Base-by-base conservation (phyloP, 2,113 vertebrate genomes). In the Nerophis lumbriciformis region DNA sequence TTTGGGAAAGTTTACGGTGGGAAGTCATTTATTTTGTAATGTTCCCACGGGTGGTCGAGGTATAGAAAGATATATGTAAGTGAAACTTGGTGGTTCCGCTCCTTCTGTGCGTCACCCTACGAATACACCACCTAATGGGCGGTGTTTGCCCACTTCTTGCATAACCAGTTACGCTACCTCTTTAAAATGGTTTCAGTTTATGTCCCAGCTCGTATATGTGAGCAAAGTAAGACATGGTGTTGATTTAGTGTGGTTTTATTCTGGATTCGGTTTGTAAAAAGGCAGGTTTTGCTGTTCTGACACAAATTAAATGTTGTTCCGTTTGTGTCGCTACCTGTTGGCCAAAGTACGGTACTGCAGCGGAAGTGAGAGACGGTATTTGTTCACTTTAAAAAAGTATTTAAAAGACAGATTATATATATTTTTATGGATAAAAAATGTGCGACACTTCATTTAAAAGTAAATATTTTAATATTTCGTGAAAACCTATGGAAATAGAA, bases 41-140 rank as follows among this genome's bases (percentile, higher is more conserved):
- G 7, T 53, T 42, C 10, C 16, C 14, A 37, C n/a, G 6, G 59
- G 13, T 8, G 14, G 8, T 1, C 14, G 7, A 14, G 11, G 0
- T 1, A 19, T 53, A 45, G 2, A 45, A 19, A 0, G 15, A 37
- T 37, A 7, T 7, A 7, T 38, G 37, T 28, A 19, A 6, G 12
- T 54, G 35, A 15, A 54, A 57, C 8, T 19, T 7, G 0, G 5
- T 5, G 1, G 55, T 4, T 16, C 53, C 14, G 0, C 11, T 4
- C 52, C 6, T 10, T 2, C 19, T 4, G 28, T 2, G 45, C 42
- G 62, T 68, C 64, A 28, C 36, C 8, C 39, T 35, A 16, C 37
- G 6, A 2, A 35, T 70, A 63, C 9, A 21, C 79, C 9, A 21
- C 79, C 69, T 79, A 75, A 13, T 56, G 70, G 80, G 81, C 74